These are phyloP conservation scores for Trinorchestia longiramus DNA, from an alignment of 1,140 invertebrate species.

Conservation along the genomic window DNA sequence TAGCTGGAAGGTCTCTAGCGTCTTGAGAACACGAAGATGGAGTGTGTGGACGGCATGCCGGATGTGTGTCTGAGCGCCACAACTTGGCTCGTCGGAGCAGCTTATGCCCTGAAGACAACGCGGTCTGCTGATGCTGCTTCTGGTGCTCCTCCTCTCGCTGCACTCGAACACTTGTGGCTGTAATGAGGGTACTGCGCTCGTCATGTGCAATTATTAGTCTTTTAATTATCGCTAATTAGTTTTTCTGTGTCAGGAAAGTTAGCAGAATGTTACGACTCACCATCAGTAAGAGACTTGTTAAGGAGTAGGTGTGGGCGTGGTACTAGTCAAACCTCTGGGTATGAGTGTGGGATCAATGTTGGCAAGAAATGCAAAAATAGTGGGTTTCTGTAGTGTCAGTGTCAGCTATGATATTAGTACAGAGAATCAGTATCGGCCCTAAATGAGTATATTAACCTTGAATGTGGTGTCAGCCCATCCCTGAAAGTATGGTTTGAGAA, in stretches of 20 bases:
- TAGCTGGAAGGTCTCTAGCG: conserved; percentile 35
- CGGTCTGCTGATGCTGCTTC: too few relatives aligned
- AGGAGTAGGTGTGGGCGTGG: neutral
- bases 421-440: neutral
- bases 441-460: neutral
- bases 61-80: neutral
- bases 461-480: neutral
- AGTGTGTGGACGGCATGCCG: neutral
- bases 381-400: neutral
- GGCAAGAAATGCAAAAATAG: neutral
- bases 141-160: neutral
- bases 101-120: neutral
- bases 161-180: conserved; percentile 6
- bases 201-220: neutral
- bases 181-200: conserved; percentile 1
- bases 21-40: conserved; percentile 5
- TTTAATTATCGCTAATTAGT: neutral
- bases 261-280: neutral
- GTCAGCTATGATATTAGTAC: neutral
- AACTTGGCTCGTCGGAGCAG: neutral
- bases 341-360: neutral
- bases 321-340: too few relatives aligned
- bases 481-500: neutral
- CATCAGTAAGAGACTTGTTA: neutral
- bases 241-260: neutral